Conservation (phyloP, 1,140 invertebrate genomes). For the Neodiprion virginianus region DNA sequence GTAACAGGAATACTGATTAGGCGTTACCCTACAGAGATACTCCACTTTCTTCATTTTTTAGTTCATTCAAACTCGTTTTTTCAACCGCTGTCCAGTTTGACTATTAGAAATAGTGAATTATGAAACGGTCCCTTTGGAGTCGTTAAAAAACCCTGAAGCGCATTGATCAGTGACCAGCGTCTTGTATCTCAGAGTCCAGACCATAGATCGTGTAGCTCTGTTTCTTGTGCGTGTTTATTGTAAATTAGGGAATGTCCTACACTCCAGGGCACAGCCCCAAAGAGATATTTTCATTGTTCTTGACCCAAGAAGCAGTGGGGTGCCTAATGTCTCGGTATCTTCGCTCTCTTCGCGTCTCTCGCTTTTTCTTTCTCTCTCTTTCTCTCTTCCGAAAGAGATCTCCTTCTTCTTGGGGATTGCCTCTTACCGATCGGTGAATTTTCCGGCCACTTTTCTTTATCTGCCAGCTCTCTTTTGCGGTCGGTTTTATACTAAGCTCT, state of each 20-base stretch:
- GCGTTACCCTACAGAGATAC: no score
- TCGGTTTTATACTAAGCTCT: neutral
- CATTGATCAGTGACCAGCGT: no score
- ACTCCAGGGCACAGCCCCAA: neutral
- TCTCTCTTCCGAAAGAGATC: conserved; percentile 8
- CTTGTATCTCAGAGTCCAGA: neutral
- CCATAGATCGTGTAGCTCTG: neutral
- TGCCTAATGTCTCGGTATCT: conserved; percentile 5
- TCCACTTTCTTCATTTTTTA: no score
- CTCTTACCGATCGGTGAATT: conserved; percentile 15
- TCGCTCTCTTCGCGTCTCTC: conserved; percentile 7
- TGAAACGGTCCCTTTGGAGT: no score
- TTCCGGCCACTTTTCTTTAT: conserved; percentile 4
- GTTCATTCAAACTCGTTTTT: no score
- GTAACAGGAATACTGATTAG: neutral
- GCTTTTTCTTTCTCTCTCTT: conserved; percentile 9
- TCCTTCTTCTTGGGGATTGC: conserved; percentile 2
- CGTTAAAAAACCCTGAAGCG: no score
- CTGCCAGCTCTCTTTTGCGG: neutral
- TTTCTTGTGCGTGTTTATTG: neutral
- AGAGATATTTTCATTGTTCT: conserved; percentile 36
- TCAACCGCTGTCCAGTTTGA: no score
- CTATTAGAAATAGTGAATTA: no score
- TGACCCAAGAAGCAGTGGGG: conserved; percentile 19
- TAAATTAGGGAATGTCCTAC: conserved; percentile 6